Percentiles rank a stretch among this genome's conserved stretches.
Evolutionary conservation across 1,140 invertebrate genomes (phyloP).

Genomic region (Polypedilum pembai): DNA sequence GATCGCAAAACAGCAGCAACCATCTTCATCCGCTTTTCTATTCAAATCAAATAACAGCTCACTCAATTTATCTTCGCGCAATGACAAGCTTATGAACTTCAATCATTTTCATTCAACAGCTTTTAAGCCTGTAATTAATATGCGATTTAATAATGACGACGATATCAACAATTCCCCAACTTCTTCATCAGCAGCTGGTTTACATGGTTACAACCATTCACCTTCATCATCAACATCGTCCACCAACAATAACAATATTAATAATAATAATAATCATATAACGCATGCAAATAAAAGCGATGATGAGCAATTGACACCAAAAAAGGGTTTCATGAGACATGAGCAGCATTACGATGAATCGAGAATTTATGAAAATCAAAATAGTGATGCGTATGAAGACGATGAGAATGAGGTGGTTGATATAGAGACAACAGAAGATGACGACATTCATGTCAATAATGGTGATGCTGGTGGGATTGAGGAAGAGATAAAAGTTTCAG

Average conservation of each 20-base stretch:
- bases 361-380: neutral
- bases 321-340: neutral
- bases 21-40: neutral
- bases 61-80: neutral
- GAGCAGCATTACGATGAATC: neutral
- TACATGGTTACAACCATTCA: neutral
- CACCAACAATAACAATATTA: too few relatives aligned
- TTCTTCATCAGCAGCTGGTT: neutral
- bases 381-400: constrained; percentile 39
- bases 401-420: constrained; percentile 49
- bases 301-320: constrained; percentile 30
- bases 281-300: constrained; percentile 18
- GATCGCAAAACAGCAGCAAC: constrained; percentile 43
- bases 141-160: neutral
- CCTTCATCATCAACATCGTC: neutral
- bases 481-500: neutral
- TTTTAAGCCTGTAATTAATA: constrained; percentile 53
- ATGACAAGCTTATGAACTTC: constrained; percentile 38
- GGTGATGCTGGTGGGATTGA: neutral
- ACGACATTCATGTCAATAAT: constrained; percentile 30
- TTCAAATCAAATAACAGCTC: constrained; percentile 4
- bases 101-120: constrained; percentile 47
- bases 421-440: constrained; percentile 54
- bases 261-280: too few relatives aligned
- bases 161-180: neutral